A percentile compares a stretch with the other conserved stretches of the same genome.
These are phyloP conservation scores for Empis stercorea DNA, from an alignment of 2,888 invertebrate species.

Conservation along the genomic window DNA sequence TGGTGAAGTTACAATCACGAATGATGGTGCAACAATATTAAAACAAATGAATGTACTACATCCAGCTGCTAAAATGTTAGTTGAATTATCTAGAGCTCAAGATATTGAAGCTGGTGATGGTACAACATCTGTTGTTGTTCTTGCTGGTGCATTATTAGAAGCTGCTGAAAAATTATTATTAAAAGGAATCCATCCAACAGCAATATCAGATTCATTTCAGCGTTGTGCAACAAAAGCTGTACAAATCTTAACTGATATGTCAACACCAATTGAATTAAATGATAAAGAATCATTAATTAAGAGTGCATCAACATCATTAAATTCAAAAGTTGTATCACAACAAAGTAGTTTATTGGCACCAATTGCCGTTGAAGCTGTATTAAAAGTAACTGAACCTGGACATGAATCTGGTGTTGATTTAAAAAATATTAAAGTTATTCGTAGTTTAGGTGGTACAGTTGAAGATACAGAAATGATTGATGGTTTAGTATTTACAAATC, in stretches of 20 bases:
- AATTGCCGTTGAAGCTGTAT: conserved; percentile 93
- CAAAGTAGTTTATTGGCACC: conserved; percentile 92
- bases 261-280: conserved; percentile 69
- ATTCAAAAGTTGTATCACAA: conserved; percentile 98
- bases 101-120: conserved; percentile 99
- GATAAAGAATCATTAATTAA: conserved; percentile 82
- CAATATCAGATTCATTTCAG: conserved; percentile 95
- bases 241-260: conserved; percentile 66
- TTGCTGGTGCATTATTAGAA: conserved; percentile 91
- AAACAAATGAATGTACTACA: conserved; percentile 98
- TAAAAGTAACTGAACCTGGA: conserved; percentile 48
- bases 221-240: conserved; percentile 39
- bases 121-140: conserved; percentile 95
- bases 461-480: conserved; percentile 94
- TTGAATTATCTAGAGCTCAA: conserved; percentile 95
- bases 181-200: conserved; percentile 94
- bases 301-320: conserved; percentile 94
- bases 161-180: conserved; percentile 83
- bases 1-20: conserved; percentile 98
- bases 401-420: conserved; percentile 74
- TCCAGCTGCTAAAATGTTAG: conserved; percentile 98
- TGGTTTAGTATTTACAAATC: conserved; percentile 90
- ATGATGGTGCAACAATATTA: conserved; percentile 98
- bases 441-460: conserved; percentile 90
- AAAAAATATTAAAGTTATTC: conserved; percentile 92